Evolutionary conservation across 1,140 invertebrate species (phyloP), one percentile per base, ranked within the genome.

Genomic region (Neodiprion lecontei): DNA sequence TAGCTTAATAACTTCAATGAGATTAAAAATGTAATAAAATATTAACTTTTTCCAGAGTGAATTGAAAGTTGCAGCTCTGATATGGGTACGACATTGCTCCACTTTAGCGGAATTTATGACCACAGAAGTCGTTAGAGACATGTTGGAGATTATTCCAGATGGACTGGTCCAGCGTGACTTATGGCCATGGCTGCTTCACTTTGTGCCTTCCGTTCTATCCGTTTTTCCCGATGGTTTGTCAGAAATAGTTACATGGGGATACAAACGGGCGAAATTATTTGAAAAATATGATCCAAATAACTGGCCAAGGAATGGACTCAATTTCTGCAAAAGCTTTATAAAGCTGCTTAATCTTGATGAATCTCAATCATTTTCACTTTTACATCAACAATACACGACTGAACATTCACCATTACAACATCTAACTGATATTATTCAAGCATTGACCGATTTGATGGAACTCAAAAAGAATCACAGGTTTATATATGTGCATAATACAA

Each of bases 151-250:
- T 9, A 76, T 87, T 61, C 77, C 83, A 0, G 78, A 83, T 47
- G 74, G 80, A 0, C 71, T 76, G 23, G 53, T 72, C n/a, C 76
- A 74, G 7, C 21, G 17, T 2, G 17, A 75, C 10, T 75, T 86
- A 21, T 82, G 82, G 79, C 76, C 82, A 9, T 88, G 86, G 86
- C 74, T 88, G n/a, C 76, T 76, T 17, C 80, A 86, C 78, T 88
- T 86, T 71, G 75, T 88, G 69, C 85, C 86, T 0, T 85, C 81
- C 1, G 70, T 85, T 66, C 74, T 83, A 12, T 81, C 79, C n/a
- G 69, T 82, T 12, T 67, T 81, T 48, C 86, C 86, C 1, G 70
- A 76, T n/a, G 74, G 75, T 40, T 69, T 86, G 7, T 53, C 77
- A 28, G 74, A 81, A 17, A 81, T 88, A 47, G 72, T 87, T 23